phyloP scores from a whole-genome alignment of 2,797 vertebrate genomes.

The Cetoscarus ocellatus region DNA sequence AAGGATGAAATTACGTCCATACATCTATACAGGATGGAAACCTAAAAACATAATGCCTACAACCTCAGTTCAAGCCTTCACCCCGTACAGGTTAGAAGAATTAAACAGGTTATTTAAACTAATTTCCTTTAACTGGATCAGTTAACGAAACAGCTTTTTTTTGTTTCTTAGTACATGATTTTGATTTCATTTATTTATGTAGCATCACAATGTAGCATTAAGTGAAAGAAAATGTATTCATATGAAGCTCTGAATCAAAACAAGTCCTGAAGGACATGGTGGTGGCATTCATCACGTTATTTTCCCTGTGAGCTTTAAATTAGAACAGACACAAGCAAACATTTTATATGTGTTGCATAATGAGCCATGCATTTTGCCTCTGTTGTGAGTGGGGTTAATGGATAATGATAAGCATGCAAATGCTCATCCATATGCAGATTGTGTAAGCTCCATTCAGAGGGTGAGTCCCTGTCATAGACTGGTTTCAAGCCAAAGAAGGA shows the following conservation, averaged over 20 bases:
- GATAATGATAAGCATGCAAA: constrained; percentile 55
- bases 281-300: constrained; percentile 53
- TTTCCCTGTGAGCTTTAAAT: constrained; percentile 53
- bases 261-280: constrained; percentile 6
- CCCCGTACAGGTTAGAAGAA: too few relatives aligned
- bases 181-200: constrained; percentile 35
- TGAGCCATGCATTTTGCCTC: constrained; percentile 8
- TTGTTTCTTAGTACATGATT: constrained; percentile 34
- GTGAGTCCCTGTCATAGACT: too few relatives aligned
- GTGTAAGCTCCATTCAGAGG: neutral
- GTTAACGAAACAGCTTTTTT: constrained; percentile 22
- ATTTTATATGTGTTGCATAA: constrained; percentile 10
- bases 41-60: too few relatives aligned
- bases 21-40: too few relatives aligned
- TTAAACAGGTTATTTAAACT: constrained; percentile 16
- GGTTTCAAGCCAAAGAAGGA: too few relatives aligned
- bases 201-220: constrained; percentile 19
- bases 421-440: constrained; percentile 37
- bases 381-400: constrained; percentile 58
- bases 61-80: too few relatives aligned
- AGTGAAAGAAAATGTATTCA: constrained; percentile 24
- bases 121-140: constrained; percentile 8
- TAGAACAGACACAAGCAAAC: constrained; percentile 39
- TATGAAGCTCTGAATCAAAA: constrained; percentile 17
- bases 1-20: too few relatives aligned